A percentile compares a stretch with the other conserved stretches of the same genome.
phyloP scores from a whole-genome alignment of 2,113 vertebrate species.

The Coptodon rendalli region DNA sequence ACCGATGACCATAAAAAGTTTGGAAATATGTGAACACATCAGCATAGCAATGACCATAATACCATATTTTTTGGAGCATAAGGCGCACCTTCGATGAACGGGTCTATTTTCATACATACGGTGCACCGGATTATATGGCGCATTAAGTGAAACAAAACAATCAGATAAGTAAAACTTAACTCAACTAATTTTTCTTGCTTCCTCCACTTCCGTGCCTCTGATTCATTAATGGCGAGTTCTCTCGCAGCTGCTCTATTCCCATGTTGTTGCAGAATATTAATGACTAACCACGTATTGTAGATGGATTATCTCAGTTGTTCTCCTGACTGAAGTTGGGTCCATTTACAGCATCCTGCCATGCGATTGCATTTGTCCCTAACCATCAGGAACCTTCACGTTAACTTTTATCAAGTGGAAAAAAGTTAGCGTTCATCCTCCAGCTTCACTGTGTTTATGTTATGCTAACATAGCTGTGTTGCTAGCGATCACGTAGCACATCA shows the following conservation, averaged over 20 bases:
- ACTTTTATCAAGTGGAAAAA: neutral
- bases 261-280: neutral
- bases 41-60: neutral
- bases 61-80: neutral
- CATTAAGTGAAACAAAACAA: neutral
- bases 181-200: neutral
- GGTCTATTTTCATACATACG: neutral
- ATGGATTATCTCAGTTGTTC: neutral
- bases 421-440: neutral
- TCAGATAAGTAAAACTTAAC: neutral
- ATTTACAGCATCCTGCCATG: neutral
- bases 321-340: neutral
- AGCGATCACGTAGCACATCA: neutral
- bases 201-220: neutral
- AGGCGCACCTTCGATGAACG: neutral
- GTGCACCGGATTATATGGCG: accelerated
- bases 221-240: neutral
- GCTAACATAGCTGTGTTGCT: neutral
- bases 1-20: neutral
- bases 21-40: neutral
- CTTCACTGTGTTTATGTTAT: neutral
- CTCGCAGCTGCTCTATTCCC: neutral
- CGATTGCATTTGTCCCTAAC: neutral
- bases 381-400: neutral
- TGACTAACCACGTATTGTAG: neutral